phyloP scores from a whole-genome alignment of 2,113 vertebrate genomes.

The Cariama cristata region DNA sequence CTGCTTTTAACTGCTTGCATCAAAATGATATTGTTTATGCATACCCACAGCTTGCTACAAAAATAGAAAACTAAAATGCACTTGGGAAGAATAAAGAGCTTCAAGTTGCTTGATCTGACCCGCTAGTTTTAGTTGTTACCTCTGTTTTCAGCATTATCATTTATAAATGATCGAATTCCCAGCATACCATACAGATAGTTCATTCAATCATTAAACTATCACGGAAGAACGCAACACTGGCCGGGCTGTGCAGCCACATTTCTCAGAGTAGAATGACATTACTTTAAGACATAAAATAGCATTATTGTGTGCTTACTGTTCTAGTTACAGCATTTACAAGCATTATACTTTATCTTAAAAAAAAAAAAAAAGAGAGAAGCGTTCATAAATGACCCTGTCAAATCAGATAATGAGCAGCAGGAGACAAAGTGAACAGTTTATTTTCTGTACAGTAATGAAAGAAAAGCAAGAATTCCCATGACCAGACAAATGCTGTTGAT shows the following conservation, averaged over 20 bases:
- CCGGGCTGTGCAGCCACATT: neutral
- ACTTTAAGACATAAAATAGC: neutral
- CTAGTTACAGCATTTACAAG: neutral
- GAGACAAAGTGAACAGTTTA: neutral
- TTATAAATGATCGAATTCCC: neutral
- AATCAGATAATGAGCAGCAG: neutral
- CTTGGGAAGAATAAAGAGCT: neutral
- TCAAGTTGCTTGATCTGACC: neutral
- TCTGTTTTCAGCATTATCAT: neutral
- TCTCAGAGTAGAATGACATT: neutral
- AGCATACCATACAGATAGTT: neutral
- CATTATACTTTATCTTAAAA: neutral
- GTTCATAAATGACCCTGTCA: neutral
- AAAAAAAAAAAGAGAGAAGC: neutral
- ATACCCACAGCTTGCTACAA: neutral
- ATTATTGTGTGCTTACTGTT: neutral
- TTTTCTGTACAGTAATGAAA: neutral
- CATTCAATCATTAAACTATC: neutral
- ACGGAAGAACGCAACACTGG: neutral
- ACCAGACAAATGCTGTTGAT: neutral
- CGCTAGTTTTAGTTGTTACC: neutral
- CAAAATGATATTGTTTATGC: neutral
- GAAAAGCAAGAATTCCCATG: neutral
- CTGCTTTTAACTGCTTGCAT: neutral
- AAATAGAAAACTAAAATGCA: neutral